Conservation (phyloP, 2,113 vertebrate species). For the Malurus melanocephalus region DNA sequence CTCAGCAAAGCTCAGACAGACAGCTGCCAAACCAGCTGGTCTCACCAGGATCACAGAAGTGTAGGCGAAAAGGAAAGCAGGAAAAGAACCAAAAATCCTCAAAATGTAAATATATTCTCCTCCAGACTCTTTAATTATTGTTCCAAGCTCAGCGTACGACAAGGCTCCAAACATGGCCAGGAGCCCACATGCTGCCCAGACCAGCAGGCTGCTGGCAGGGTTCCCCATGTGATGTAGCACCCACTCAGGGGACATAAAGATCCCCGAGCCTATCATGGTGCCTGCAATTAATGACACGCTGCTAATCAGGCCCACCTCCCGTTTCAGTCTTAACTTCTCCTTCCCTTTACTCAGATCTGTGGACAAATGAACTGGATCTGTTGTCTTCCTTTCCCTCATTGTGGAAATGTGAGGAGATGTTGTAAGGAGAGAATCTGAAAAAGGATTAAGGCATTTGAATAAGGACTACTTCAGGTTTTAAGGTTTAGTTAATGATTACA, state of each 20-base stretch:
- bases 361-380: not conserved
- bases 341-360: not conserved
- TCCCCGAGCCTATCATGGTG: constrained; percentile 83
- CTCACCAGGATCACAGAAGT: constrained; percentile 74
- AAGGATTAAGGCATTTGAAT: not conserved
- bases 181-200: constrained; percentile 79
- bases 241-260: constrained; percentile 79
- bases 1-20: constrained; percentile 78
- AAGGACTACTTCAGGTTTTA: not conserved
- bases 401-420: not conserved
- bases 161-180: constrained; percentile 75
- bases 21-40: constrained; percentile 70
- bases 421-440: not conserved
- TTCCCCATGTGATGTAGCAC: constrained; percentile 76
- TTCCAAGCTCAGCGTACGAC: constrained; percentile 81
- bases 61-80: constrained; percentile 77
- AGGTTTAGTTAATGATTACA: constrained; percentile 69
- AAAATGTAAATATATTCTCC: constrained; percentile 85
- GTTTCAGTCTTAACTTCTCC: constrained; percentile 53
- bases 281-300: constrained; percentile 76
- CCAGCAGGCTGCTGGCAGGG: constrained; percentile 77
- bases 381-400: constrained; percentile 29
- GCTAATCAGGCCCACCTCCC: constrained; percentile 68
- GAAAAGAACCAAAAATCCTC: constrained; percentile 76
- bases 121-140: constrained; percentile 79